Base-by-base conservation (phyloP, 2,113 vertebrate species). In the Loxodonta africana region DNA sequence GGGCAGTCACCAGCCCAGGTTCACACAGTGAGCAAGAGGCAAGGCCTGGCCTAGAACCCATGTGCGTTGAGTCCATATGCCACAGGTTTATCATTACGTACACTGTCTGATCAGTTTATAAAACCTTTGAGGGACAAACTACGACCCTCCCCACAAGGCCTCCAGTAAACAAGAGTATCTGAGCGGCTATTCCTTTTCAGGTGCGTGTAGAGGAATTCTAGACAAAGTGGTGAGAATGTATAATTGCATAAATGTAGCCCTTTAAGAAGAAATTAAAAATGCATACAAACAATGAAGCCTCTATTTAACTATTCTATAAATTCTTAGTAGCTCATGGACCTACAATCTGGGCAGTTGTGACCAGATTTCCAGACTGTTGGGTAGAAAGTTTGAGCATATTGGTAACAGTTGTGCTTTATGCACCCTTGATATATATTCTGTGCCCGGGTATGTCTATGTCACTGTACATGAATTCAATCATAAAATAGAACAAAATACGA, bases 401-500 rank as follows among this genome's bases (percentile, higher is more conserved):
- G 8, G 23, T 83, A 84, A 37, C 8, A 60, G 76, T 46, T 88
- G 9, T 73, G 53, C 26, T 10, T 84, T 46, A 80, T 4, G 41
- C 6, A 46, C 63, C 60, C 86, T 65, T 60, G 17, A 60, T 81
- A 60, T 3, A 41, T 15, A 2, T 53, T 44, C 5, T 67, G 33
- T 53, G 4, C 78, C 41, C 65, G 5, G 41, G 26, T 63, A 4
- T 23, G 5, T 67, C 33, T n/a, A 48, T 46, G 20, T 53, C 17
- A 12, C 5, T 33, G 41, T 37, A 71, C 11, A 80, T 17, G 93
- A 44, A 71, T 6, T 77, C 11, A 76, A 53, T 83, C 69, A 63
- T 63, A 78, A 86, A 88, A 48, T 60, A 60, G 51, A 88, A 92
- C 41, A 37, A 95, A 95, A 57, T 33, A 62, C 3, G 57, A 57